Evolutionary conservation across 2,113 vertebrate genomes (phyloP).

Genomic region (Eptesicus fuscus): DNA sequence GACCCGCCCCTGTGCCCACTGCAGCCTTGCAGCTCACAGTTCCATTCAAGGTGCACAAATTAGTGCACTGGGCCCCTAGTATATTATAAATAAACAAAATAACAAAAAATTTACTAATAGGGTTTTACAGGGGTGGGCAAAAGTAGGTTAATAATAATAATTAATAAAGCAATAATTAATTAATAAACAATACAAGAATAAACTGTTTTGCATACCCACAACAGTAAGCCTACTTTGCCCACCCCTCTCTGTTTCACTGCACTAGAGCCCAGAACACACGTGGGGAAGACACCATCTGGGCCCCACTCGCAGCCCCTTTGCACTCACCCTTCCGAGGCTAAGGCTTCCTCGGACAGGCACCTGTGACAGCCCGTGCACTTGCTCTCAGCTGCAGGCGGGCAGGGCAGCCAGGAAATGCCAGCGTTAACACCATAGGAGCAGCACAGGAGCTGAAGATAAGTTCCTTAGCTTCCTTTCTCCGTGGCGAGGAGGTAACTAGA

Average conservation of each 20-base stretch:
- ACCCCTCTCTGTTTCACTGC: neutral
- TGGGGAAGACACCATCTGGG: neutral
- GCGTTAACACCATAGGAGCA: neutral
- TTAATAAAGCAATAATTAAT: neutral
- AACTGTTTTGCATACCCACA: neutral
- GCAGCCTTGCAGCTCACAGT: too few species aligned
- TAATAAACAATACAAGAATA: neutral
- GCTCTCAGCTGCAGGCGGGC: neutral
- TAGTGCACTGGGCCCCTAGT: too few species aligned
- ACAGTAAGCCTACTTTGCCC: neutral
- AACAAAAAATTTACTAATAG: neutral
- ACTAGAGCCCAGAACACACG: too few species aligned
- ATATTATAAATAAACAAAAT: too few species aligned
- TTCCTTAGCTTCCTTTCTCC: neutral
- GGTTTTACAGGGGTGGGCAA: neutral
- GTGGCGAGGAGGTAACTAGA: neutral
- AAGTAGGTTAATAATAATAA: neutral
- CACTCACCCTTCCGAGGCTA: neutral
- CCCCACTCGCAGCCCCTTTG: neutral
- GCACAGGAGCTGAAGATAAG: neutral
- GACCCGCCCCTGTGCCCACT: too few species aligned
- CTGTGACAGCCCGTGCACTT: neutral
- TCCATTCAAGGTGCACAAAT: too few species aligned
- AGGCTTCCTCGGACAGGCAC: neutral
- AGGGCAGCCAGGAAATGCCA: constrained; percentile 9